Evolutionary conservation across 2,113 vertebrate genomes (phyloP), one percentile per base, ranked within the genome.

Genomic region (Oceanodroma tethys): DNA sequence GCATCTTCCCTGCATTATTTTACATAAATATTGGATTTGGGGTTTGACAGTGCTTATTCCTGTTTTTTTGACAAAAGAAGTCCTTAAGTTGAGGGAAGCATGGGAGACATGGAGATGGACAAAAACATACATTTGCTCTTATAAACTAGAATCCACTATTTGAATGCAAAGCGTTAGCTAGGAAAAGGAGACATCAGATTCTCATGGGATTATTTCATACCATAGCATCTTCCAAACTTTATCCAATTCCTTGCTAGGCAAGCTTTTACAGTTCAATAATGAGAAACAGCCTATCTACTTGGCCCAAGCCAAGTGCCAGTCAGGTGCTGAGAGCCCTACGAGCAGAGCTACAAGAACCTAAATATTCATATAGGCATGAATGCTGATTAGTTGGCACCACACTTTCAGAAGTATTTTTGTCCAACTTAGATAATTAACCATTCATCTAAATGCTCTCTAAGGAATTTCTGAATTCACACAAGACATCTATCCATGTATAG

Each of bases 21-120:
- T 93, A 85, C 87, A 96, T 80, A 58, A 93, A 86, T 88, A 89
- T 26, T 92, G 83, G 88, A 83, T 72, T 71, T 90, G 34, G 70
- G 53, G 7, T 9, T 94, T 88, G 45, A 76, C 21, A 63, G 36
- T 47, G 43, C 2, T 81, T 81, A 53, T 90, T 91, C 78, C 29
- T 55, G 45, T 1, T 11, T n/a, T 36, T 42, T 58, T 60, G 18
- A 29, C 5, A 34, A 53, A 36, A 52, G 14, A 62, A 43, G 14
- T 58, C 45, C 45, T 85, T 58, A 85, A 21, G 23, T 55, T 93
- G 53, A 74, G 45, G 45, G 20, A 38, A 83, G 53, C 30, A 67
- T 15, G 11, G n/a, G 26, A 81, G 66, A 82, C 25, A n/a, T 2
- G 10, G 32, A 60, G 16, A 82, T 42, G 55, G 55, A 71, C 42